Evolutionary conservation across 2,797 vertebrate genomes (phyloP).

Genomic region (Caiman crocodilus): DNA sequence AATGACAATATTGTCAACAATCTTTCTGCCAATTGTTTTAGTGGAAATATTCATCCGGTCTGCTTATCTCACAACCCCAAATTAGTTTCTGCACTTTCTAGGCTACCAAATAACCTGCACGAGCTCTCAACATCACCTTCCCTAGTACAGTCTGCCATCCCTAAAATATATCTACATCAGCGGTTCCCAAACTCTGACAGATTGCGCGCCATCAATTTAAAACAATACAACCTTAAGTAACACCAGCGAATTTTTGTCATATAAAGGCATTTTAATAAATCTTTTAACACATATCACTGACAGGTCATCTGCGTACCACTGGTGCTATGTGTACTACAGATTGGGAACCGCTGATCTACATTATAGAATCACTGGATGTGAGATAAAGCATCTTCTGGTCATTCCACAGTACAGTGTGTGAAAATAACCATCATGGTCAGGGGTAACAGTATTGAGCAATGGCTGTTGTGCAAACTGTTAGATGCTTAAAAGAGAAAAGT

Average conservation of each 20-base stretch:
- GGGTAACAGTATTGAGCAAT: not conserved
- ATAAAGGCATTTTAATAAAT: too few relatives aligned
- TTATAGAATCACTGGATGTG: not conserved
- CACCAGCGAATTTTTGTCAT: too few relatives aligned
- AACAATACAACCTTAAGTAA: too few relatives aligned
- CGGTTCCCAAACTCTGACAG: too few relatives aligned
- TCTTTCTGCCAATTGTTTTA: not conserved
- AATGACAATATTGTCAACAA: not conserved
- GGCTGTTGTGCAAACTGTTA: not conserved
- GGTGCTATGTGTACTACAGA: too few relatives aligned
- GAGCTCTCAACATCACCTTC: not conserved
- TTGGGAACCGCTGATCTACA: not conserved
- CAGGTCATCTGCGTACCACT: too few relatives aligned
- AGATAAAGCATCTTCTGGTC: not conserved
- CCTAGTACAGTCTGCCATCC: not conserved
- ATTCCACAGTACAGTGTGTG: not conserved
- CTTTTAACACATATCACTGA: too few relatives aligned
- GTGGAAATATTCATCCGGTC: not conserved
- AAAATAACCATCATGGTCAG: not conserved
- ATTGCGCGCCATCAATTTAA: too few relatives aligned
- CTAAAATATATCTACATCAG: too few relatives aligned
- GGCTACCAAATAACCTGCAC: not conserved
- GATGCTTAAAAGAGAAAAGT: not conserved
- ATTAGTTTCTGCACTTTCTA: not conserved
- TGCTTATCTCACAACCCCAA: not conserved